These are phyloP conservation scores for Zalophus californianus DNA, from an alignment of 2,797 vertebrate genomes.

Conservation along the genomic window DNA sequence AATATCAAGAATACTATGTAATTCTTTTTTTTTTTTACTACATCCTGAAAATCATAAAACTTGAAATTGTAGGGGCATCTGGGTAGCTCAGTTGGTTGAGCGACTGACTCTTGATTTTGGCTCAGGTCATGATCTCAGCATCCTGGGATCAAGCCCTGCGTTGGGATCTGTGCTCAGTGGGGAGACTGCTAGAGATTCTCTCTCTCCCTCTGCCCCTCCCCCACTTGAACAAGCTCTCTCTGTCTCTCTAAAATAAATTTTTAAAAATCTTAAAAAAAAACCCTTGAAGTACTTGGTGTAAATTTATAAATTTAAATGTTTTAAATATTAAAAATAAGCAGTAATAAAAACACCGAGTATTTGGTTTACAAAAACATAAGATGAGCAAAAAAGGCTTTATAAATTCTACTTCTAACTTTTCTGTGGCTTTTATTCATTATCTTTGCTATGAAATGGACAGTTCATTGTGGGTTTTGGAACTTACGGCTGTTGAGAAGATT, in stretches of 20 bases:
- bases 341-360: neutral
- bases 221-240: neutral
- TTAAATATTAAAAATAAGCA: constrained; percentile 9
- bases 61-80: neutral
- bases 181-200: neutral
- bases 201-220: neutral
- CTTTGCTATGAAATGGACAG: constrained; percentile 14
- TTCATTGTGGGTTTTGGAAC: constrained; percentile 56
- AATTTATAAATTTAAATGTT: neutral
- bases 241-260: neutral
- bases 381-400: neutral
- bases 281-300: neutral
- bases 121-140: neutral
- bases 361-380: constrained; percentile 16
- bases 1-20: neutral
- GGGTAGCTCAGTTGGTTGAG: neutral
- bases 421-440: constrained; percentile 13
- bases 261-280: neutral
- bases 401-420: neutral
- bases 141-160: neutral
- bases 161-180: neutral
- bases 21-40: neutral
- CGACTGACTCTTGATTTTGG: neutral
- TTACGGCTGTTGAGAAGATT: constrained; percentile 81
- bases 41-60: neutral